phyloP scores from a whole-genome alignment of 2,113 vertebrate genomes.

The Hystrix brachyura region DNA sequence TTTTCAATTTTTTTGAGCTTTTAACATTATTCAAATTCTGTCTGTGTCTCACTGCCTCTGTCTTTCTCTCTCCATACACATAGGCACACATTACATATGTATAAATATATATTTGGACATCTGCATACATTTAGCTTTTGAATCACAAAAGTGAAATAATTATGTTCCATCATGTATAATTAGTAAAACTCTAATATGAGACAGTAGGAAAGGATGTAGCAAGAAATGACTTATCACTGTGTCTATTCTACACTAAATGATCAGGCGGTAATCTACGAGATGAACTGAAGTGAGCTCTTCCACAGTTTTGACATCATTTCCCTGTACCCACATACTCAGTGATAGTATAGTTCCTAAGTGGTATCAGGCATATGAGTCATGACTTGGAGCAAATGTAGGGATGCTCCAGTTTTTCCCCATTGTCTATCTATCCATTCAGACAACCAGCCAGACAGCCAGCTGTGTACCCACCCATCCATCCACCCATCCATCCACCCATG shows the following conservation, averaged over 20 bases:
- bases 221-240: constrained; percentile 28
- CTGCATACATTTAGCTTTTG: not conserved
- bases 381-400: not conserved
- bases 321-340: not conserved
- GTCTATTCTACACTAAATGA: not conserved
- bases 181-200: constrained; percentile 48
- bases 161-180: not conserved
- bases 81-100: not conserved
- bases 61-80: not conserved
- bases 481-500: not conserved
- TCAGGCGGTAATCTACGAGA: constrained; percentile 28
- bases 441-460: not conserved
- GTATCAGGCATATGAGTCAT: constrained; percentile 12
- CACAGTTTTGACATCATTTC: not conserved
- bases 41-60: not conserved
- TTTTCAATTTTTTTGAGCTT: constrained; percentile 48
- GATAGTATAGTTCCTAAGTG: not conserved
- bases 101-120: not conserved
- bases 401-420: not conserved
- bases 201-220: not conserved
- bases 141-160: not conserved
- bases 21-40: not conserved
- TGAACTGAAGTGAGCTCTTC: not conserved
- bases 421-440: not conserved
- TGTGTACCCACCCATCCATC: not conserved